These are phyloP conservation scores for Champsocephalus esox DNA, from an alignment of 2,797 vertebrate species.

Conservation along the genomic window DNA sequence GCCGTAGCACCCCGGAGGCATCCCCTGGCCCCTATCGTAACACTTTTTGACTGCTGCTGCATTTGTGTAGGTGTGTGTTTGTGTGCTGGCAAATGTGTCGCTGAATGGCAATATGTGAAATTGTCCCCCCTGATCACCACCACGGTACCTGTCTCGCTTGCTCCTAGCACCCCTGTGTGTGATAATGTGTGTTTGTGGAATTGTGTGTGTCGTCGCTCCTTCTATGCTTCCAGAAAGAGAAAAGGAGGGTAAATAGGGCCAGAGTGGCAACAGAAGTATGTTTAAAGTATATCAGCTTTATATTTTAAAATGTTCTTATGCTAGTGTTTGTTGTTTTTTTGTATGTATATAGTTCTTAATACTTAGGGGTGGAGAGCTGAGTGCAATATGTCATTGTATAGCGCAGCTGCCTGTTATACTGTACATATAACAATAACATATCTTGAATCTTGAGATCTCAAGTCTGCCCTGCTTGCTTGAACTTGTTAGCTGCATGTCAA, in stretches of 20 bases:
- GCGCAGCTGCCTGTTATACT: too few relatives aligned
- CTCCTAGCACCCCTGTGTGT: constrained; percentile 19
- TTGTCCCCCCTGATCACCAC: constrained; percentile 38
- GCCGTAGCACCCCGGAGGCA: constrained; percentile 66
- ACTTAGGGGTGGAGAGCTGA: too few relatives aligned
- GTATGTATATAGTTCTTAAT: too few relatives aligned
- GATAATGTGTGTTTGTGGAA: constrained; percentile 10
- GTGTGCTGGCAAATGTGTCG: constrained; percentile 29
- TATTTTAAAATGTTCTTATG: too few relatives aligned
- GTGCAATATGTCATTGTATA: too few relatives aligned
- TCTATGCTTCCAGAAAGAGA: constrained; percentile 35
- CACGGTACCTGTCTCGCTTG: constrained; percentile 36
- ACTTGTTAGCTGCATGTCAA: constrained; percentile 14
- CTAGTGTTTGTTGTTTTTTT: too few relatives aligned
- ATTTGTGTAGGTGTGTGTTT: constrained; percentile 49
- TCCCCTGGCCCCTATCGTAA: constrained; percentile 50
- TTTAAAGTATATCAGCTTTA: too few relatives aligned
- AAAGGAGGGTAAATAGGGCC: constrained; percentile 22
- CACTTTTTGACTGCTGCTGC: constrained; percentile 38
- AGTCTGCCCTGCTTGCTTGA: constrained; percentile 33
- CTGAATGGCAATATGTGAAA: constrained; percentile 47
- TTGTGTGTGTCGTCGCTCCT: constrained; percentile 18
- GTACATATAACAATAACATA: too few relatives aligned
- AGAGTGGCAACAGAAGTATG: background rate
- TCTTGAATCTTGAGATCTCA: constrained; percentile 2